Evolutionary conservation across 2,113 vertebrate genomes (phyloP).

Genomic region (Ptyas mucosa): DNA sequence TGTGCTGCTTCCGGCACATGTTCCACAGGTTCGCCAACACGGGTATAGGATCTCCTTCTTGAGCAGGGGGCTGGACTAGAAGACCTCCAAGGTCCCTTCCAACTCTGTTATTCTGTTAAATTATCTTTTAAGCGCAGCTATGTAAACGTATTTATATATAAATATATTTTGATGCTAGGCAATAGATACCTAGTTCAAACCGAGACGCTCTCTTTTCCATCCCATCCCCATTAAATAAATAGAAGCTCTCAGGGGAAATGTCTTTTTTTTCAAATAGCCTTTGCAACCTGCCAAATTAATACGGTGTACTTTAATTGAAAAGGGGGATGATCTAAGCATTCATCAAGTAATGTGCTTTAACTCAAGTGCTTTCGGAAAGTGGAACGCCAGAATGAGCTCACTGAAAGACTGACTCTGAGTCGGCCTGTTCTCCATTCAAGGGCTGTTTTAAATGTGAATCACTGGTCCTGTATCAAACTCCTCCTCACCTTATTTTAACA

Average conservation of each 20-base stretch:
- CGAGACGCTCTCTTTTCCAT: not conserved
- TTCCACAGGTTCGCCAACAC: no score
- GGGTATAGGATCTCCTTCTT: no score
- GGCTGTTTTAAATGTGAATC: not conserved
- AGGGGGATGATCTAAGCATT: not conserved
- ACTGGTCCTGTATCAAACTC: not conserved
- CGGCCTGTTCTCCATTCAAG: not conserved
- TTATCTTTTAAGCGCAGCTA: not conserved
- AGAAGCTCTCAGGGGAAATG: not conserved
- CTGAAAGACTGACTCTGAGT: not conserved
- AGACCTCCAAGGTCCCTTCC: no score
- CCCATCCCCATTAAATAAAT: not conserved
- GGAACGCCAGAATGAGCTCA: not conserved
- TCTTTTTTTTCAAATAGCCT: not conserved
- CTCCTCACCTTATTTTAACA: not conserved
- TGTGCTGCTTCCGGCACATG: no score
- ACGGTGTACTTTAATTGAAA: not conserved
- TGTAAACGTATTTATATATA: not conserved
- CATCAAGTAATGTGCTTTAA: not conserved
- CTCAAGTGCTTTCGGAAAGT: not conserved
- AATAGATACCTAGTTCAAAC: not conserved
- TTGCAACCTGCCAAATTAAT: not conserved
- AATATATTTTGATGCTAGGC: not conserved
- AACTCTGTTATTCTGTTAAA: no score
- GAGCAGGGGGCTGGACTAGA: no score